Conservation (phyloP, 1,140 invertebrate genomes). For the Aphidius ervi region DNA sequence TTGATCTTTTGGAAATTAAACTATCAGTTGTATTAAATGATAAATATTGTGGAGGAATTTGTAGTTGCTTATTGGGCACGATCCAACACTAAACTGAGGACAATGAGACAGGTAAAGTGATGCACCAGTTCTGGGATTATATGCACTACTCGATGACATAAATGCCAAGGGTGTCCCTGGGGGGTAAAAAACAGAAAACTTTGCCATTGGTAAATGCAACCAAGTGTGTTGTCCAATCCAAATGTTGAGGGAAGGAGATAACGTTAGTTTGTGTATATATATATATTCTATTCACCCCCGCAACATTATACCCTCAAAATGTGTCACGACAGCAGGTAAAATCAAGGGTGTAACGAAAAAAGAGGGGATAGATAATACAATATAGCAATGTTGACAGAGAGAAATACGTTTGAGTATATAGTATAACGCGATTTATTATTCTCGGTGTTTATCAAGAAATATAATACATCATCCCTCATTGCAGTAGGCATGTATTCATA, state of each 20-base stretch:
- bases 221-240: conserved; percentile 37
- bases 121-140: conserved; percentile 37
- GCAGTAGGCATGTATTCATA: no score
- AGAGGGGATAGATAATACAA: not conserved
- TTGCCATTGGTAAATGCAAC: conserved; percentile 43
- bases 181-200: conserved; percentile 15
- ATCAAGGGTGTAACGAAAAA: conserved; percentile 35
- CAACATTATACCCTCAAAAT: conserved; percentile 34
- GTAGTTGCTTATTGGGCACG: conserved; percentile 23
- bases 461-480: no score
- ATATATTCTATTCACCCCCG: conserved; percentile 30
- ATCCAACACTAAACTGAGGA: conserved; percentile 42
- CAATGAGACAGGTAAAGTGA: conserved; percentile 41
- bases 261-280: not conserved
- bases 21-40: not conserved
- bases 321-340: conserved; percentile 42
- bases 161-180: conserved; percentile 26
- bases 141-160: conserved; percentile 31
- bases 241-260: conserved; percentile 20
- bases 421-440: conserved; percentile 24
- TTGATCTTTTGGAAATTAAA: no score
- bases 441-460: not conserved
- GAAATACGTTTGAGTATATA: conserved; percentile 11
- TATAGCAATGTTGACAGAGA: not conserved
- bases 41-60: not conserved